Conservation (phyloP, 2,797 vertebrate genomes). For the Melanotaenia boesemani region DNA sequence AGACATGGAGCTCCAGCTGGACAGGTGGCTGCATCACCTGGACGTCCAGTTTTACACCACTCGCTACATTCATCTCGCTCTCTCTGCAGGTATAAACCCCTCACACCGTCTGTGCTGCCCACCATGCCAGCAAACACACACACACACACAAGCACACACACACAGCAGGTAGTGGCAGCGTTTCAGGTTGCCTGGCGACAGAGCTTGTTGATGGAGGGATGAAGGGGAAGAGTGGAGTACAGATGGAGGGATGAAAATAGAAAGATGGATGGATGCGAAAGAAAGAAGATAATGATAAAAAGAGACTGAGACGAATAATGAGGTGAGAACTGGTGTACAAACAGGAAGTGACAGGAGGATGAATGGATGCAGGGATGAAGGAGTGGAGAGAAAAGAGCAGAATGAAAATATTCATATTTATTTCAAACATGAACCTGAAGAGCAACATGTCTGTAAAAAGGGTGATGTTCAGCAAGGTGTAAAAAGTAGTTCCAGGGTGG, state of each 20-base stretch:
- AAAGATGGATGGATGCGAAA: background rate
- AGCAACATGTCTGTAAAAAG: too few species aligned
- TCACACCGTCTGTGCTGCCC: conserved; percentile 75
- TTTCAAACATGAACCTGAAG: too few species aligned
- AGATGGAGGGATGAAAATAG: conserved; percentile 46
- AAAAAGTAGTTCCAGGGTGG: too few species aligned
- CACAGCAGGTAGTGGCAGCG: conserved; percentile 66
- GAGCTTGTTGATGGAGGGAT: conserved; percentile 45
- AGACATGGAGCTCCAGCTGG: conserved; percentile 1
- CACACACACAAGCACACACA: conserved; percentile 35
- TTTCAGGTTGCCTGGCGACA: conserved; percentile 61
- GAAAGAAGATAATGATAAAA: too few species aligned
- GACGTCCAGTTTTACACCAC: conserved; percentile 55
- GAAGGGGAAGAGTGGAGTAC: conserved; percentile 33
- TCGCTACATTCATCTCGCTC: conserved; percentile 46
- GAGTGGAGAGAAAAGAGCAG: too few species aligned
- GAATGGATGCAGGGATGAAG: too few species aligned
- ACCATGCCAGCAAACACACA: conserved; percentile 61
- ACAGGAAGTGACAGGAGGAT: too few species aligned
- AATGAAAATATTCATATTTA: too few species aligned
- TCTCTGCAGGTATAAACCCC: conserved; percentile 78
- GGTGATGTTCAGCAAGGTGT: too few species aligned
- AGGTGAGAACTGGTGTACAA: too few species aligned
- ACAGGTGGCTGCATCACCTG: conserved; percentile 70
- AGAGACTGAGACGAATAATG: conserved; percentile 1